Evolutionary conservation across 2,888 invertebrate genomes (phyloP).

Genomic region (Lymantria dispar): DNA sequence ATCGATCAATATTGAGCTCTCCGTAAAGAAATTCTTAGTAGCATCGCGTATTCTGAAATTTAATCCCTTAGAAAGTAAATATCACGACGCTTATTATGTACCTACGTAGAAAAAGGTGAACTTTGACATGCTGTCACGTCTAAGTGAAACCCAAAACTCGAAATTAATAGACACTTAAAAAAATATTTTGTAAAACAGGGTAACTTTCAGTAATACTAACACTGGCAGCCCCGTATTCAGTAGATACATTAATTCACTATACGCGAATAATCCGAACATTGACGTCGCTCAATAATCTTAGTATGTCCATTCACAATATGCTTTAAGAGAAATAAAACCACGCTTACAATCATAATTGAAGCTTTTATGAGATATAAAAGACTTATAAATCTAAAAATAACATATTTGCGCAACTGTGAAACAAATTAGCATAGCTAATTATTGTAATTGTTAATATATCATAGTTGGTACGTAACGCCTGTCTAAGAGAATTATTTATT

Average conservation of each 20-base stretch:
- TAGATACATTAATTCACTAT: slow-evolving; percentile 52
- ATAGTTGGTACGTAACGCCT: not conserved
- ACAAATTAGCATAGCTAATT: not conserved
- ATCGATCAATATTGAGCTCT: too few relatives aligned
- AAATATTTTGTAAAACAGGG: not conserved
- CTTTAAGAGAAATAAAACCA: slow-evolving; percentile 27
- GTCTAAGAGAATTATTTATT: not conserved
- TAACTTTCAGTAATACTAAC: not conserved
- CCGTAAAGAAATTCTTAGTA: too few relatives aligned
- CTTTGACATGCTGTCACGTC: too few relatives aligned
- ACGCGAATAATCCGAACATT: slow-evolving; percentile 74
- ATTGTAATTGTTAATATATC: not conserved
- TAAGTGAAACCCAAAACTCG: too few relatives aligned
- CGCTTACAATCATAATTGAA: slow-evolving; percentile 39
- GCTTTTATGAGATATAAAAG: slow-evolving; percentile 36
- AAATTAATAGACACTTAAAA: too few relatives aligned
- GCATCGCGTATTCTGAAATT: too few relatives aligned
- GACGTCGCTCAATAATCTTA: slow-evolving; percentile 65
- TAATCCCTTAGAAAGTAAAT: too few relatives aligned
- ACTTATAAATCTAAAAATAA: slow-evolving; percentile 13
- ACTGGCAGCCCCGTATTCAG: not conserved
- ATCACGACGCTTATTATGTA: too few relatives aligned
- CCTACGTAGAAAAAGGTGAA: too few relatives aligned
- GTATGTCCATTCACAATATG: slow-evolving; percentile 48
- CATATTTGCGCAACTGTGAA: not conserved